phyloP scores from a whole-genome alignment of 2,113 vertebrate genomes.

The Cyphomyrus plagiostoma region DNA sequence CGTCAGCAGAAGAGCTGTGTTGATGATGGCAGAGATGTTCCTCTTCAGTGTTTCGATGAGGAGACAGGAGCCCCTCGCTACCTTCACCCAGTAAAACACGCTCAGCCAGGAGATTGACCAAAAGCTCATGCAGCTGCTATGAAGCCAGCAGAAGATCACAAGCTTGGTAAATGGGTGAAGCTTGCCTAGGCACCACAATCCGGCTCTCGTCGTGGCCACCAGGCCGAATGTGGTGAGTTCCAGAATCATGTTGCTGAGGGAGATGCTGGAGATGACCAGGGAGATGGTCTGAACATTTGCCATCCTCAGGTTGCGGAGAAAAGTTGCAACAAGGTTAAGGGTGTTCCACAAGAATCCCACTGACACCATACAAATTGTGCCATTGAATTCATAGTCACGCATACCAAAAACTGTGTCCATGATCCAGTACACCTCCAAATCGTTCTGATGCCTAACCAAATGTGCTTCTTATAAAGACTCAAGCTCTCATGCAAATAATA shows the following conservation, averaged over 20 bases:
- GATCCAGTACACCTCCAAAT: not conserved
- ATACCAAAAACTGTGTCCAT: not conserved
- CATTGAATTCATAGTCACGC: not conserved
- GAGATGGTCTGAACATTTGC: conserved; percentile 8
- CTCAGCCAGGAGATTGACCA: conserved; percentile 41
- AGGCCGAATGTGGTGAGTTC: conserved; percentile 25
- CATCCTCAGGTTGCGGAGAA: conserved; percentile 26
- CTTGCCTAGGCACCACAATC: not conserved
- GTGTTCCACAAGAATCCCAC: conserved; percentile 32
- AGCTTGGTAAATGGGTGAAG: not conserved
- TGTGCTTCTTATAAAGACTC: conserved; percentile 13
- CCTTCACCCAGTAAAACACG: conserved; percentile 40
- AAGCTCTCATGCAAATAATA: conserved; percentile 34
- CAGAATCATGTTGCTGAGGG: conserved; percentile 34
- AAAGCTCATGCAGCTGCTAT: conserved; percentile 39
- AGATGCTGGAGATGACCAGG: conserved; percentile 34
- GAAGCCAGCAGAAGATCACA: conserved; percentile 28
- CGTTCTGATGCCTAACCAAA: not conserved
- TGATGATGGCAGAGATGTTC: conserved; percentile 33
- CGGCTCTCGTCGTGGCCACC: not conserved
- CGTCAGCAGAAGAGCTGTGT: conserved; percentile 22
- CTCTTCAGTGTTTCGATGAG: conserved; percentile 28
- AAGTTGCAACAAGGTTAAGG: conserved; percentile 31
- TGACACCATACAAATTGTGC: not conserved
- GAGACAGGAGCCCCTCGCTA: conserved; percentile 26